These are phyloP conservation scores for Larimichthys polyactis DNA, from an alignment of 2,113 vertebrate species.

Conservation along the genomic window DNA sequence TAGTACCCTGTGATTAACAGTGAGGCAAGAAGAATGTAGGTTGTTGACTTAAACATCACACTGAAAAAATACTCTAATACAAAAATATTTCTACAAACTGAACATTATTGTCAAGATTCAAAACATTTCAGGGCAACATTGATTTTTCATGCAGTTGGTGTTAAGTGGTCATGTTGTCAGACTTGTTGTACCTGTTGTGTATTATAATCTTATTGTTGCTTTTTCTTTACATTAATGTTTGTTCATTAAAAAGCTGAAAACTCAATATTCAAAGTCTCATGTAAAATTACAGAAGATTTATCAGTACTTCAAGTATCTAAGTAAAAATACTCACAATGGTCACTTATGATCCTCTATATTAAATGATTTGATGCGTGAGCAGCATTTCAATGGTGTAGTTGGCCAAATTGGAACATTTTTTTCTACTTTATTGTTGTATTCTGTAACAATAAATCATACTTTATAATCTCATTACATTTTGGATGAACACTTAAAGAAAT, in stretches of 20 bases:
- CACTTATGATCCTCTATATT: no score
- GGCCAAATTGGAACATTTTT: not conserved
- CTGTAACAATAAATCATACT: not conserved
- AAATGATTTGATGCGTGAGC: not conserved
- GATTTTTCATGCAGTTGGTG: not conserved
- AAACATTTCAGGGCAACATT: not conserved
- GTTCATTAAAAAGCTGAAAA: no score
- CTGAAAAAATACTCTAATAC: conserved; percentile 16
- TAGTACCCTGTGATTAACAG: conserved; percentile 19
- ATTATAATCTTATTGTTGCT: not conserved
- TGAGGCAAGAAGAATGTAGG: not conserved
- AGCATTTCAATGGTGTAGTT: not conserved
- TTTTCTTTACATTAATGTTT: not conserved
- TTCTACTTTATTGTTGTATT: not conserved
- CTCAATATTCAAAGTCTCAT: no score
- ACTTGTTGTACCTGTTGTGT: not conserved
- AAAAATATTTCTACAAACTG: not conserved
- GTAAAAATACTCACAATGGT: no score
- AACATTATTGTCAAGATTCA: not conserved
- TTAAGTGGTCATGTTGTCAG: not conserved
- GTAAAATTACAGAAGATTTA: not conserved
- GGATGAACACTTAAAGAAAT: not conserved
- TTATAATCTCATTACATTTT: not conserved
- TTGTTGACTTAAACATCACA: conserved; percentile 6
- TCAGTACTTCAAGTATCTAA: no score